Conservation (phyloP, 1,140 invertebrate genomes). For the Eurosta solidaginis region DNA sequence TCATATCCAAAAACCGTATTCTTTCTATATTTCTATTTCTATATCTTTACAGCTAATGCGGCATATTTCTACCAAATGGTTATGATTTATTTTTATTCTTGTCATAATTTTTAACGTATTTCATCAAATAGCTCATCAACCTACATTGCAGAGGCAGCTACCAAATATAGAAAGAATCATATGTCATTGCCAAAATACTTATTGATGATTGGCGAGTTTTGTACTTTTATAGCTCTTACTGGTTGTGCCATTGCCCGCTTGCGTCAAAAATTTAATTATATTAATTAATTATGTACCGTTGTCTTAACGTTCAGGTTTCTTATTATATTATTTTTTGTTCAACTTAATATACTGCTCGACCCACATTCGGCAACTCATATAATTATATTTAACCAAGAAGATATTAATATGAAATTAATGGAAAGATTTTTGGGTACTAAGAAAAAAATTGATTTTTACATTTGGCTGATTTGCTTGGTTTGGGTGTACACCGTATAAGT, state of each 20-base stretch:
- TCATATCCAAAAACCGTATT: neutral
- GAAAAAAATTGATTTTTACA: no score
- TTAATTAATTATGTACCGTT: neutral
- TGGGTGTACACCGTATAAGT: no score
- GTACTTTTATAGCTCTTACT: neutral
- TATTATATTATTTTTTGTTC: no score
- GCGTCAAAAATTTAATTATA: neutral
- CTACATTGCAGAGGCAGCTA: neutral
- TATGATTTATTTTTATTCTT: neutral
- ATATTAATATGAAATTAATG: conserved; percentile 15
- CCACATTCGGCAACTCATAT: neutral
- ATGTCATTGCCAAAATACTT: neutral
- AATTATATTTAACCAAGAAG: neutral
- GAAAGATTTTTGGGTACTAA: no score
- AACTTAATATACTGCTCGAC: neutral
- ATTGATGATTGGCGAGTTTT: no score
- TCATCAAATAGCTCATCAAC: neutral
- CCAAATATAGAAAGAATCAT: neutral
- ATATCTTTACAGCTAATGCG: neutral
- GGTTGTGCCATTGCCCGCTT: neutral
- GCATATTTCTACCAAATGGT: neutral
- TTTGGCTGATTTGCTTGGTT: no score
- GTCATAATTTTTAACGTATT: neutral
- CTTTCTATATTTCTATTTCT: no score
- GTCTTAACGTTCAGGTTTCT: no score